Base-by-base conservation (phyloP, 2,113 vertebrate genomes). In the Bufo gargarizans region DNA sequence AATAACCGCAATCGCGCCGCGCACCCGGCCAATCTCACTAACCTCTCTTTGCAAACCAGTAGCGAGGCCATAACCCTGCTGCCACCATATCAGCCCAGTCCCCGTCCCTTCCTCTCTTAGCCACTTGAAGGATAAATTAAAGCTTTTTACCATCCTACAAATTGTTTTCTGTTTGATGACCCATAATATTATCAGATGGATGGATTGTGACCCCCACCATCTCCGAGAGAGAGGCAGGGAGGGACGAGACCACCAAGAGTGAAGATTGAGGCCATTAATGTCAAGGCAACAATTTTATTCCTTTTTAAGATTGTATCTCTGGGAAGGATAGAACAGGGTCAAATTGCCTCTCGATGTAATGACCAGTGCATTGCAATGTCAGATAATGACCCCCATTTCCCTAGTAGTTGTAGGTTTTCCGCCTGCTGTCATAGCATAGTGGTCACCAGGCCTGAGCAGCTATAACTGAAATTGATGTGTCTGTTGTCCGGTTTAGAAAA, bases 101-200 rank as follows among this genome's bases (percentile, higher is more conserved):
- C 3, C 53, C n/a, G 4, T 20, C n/a, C 20, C 77, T 3, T 7
- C 53, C 77, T 56, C 50, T 22, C 0, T 55, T 53, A 50, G 49
- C n/a, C 65, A 71, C 45, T 53, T 69, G n/a, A 61, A 16, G 58
- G 71, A 47, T 6, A 78, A 78, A 78, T 49, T 53, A 67, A 3
- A 22, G 20, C 58, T 49, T 78, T 61, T 53, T 49, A 50, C 17
- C 47, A 61, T 56, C 56, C 1, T 47, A n/a, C 19, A 50, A 86
- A 86, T 78, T 55, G 6, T 77, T 86, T 59, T 77, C 19, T 86
- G 76, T 47, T 50, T 47, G 17, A n/a, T 59, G 85, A 77, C 59
- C 85, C 74, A n/a, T 22, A 65, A 53, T 45, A 76, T 78, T 33
- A 63, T 47, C 63, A 45, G 33, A 86, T 86, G 20, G 20, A 86